These are phyloP conservation scores for Subacronicta megacephala DNA, from an alignment of 2,888 invertebrate species.

Conservation along the genomic window DNA sequence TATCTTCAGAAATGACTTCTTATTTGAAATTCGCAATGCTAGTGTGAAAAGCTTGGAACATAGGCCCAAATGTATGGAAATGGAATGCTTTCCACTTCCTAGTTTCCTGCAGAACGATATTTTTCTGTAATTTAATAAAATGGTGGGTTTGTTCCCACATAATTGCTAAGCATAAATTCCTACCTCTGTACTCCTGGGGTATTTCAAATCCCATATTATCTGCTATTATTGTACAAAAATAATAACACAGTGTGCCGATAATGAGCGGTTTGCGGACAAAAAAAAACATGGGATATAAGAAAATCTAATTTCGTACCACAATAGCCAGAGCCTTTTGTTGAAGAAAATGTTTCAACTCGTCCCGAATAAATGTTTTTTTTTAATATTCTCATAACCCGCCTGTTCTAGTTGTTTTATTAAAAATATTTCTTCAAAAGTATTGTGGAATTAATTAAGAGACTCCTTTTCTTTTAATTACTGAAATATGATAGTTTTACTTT, in stretches of 20 bases:
- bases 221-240: slow-evolving; percentile 34
- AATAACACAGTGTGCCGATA: slow-evolving; percentile 37
- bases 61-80: slow-evolving; percentile 30
- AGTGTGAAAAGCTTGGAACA: slow-evolving; percentile 20
- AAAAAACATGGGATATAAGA: slow-evolving; percentile 4
- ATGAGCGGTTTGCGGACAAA: slow-evolving; percentile 30
- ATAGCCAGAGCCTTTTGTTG: slow-evolving; percentile 15
- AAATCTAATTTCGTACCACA: slow-evolving; percentile 33
- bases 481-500: slow-evolving; percentile 6
- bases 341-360: slow-evolving; percentile 22
- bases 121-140: slow-evolving; percentile 56
- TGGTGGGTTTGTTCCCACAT: slow-evolving; percentile 46
- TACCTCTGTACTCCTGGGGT: slow-evolving; percentile 29
- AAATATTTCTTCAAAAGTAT: slow-evolving; percentile 8
- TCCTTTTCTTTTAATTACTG: background rate
- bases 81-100: slow-evolving; percentile 16
- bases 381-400: slow-evolving; percentile 5
- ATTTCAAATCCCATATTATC: slow-evolving; percentile 19
- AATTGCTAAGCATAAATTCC: slow-evolving; percentile 55
- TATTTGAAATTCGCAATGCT: slow-evolving; percentile 31
- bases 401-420: background rate
- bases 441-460: slow-evolving; percentile 18
- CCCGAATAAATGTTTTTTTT: slow-evolving; percentile 9
- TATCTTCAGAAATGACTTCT: slow-evolving; percentile 18
- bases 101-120: slow-evolving; percentile 33